A percentile compares a stretch with the other conserved stretches of the same genome.
phyloP scores from a whole-genome alignment of 2,113 vertebrate genomes.

The Rhabdornis inornatus region DNA sequence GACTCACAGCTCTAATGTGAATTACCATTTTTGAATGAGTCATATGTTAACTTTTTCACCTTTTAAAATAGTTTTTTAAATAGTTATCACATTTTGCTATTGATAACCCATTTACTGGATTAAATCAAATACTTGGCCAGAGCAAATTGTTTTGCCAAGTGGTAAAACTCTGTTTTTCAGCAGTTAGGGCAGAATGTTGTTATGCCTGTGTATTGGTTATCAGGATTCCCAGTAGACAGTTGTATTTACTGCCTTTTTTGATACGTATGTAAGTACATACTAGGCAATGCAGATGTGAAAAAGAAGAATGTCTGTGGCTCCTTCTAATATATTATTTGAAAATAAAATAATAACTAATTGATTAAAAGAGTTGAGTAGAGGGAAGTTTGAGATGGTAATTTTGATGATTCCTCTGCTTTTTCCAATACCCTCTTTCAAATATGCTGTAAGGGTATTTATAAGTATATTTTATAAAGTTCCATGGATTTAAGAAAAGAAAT shows the following conservation, averaged over 20 bases:
- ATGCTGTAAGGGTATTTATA: background rate
- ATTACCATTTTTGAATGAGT: conserved; percentile 21
- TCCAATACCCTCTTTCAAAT: background rate
- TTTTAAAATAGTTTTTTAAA: background rate
- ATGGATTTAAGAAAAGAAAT: background rate
- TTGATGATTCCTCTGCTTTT: background rate
- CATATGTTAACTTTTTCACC: background rate
- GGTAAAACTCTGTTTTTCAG: background rate
- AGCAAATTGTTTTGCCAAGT: background rate
- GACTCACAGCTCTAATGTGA: conserved; percentile 25
- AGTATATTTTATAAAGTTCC: background rate
- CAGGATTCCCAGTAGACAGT: background rate
- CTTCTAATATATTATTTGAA: background rate
- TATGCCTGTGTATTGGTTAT: background rate
- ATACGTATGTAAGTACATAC: background rate
- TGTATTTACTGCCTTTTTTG: background rate
- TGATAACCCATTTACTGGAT: background rate
- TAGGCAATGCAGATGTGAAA: background rate
- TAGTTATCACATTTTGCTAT: background rate
- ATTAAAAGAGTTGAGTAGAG: background rate
- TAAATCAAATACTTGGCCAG: background rate
- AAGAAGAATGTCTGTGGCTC: background rate
- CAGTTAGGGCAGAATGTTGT: background rate
- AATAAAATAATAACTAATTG: background rate
- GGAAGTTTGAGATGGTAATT: background rate